Conservation (phyloP, 2,113 vertebrate genomes). For the Sterrhoptilus dennistouni region DNA sequence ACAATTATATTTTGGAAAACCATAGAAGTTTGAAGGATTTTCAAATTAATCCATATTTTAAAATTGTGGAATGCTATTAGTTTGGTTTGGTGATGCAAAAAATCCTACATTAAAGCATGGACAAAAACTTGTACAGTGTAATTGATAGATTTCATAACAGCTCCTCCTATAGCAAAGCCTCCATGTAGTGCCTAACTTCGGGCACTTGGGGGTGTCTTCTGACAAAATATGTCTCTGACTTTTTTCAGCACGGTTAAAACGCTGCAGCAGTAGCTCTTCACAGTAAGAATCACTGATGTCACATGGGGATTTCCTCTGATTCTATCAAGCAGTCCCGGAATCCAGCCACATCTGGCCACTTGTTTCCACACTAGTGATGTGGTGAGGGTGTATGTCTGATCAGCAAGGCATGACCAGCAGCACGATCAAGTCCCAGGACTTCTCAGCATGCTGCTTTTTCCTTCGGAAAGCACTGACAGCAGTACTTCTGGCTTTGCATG, state of each 20-base stretch:
- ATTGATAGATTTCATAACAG: fast-evolving
- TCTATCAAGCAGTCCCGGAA: neutral
- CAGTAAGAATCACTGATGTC: neutral
- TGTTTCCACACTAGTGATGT: neutral
- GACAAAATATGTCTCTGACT: neutral
- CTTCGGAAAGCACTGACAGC: neutral
- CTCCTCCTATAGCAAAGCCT: neutral
- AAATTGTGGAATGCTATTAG: neutral
- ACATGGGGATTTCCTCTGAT: neutral
- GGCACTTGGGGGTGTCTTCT: neutral
- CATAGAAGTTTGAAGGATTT: neutral
- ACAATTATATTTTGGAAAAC: neutral
- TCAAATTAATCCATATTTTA: neutral
- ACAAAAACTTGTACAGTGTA: neutral
- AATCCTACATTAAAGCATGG: neutral
- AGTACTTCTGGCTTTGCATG: neutral
- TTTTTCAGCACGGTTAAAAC: fast-evolving
- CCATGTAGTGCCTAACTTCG: neutral
- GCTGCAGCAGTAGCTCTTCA: neutral
- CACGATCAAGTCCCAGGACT: too few relatives aligned
- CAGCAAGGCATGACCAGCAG: neutral
- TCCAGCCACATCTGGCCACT: neutral
- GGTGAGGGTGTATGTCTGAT: neutral
- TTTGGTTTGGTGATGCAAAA: neutral
- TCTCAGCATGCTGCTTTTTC: neutral